Evolutionary conservation across 2,113 vertebrate genomes (phyloP), one percentile per base, ranked within the genome.

Genomic region (Silurus meridionalis): DNA sequence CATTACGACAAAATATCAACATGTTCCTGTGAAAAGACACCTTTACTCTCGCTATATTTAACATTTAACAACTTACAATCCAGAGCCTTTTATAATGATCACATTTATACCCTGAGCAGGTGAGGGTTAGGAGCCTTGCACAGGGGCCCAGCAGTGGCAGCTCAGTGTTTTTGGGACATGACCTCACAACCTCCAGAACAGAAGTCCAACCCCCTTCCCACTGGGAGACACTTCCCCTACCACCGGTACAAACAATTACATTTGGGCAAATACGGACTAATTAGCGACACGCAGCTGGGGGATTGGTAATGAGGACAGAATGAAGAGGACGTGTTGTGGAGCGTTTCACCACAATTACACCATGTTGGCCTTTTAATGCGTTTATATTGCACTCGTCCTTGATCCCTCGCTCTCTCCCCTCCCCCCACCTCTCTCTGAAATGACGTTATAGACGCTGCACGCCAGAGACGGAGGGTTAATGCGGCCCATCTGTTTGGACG

Each of bases 401-500:
- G 87, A 87, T 86, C 83, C 80, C 37, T n/a, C 17, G 87, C 79
- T 37, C 37, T 37, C 37, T 2, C 37, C 37, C 37, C 37, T 37
- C 37, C 37, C 37, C 37, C 37, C 37, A 37, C 77, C 84, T 80
- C 79, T 28, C n/a, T 71, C 66, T 46, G 57, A 84, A 81, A 61
- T 50, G 61, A 72, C 15, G 71, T 66, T 75, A 67, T 77, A 74
- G 82, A 80, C 85, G 77, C 52, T 84, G 88, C 66, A 69, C 72
- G 87, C 83, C 71, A 87, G 90, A 13, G 19, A 81, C 61, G 28
- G 67, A 14, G 88, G 84, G 78, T 88, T 84, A 87, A 90, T 90
- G 86, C 28, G 66, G 61, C 89, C 87, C 85, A 84, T 91, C 87
- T 86, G 88, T 85, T 80, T 63, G 67, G 84, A 77, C 60, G 71